A percentile compares a stretch with the other conserved stretches of the same genome.
Conservation (phyloP, 2,797 vertebrate genomes). For the Tokudaia tokunoshimensis region DNA sequence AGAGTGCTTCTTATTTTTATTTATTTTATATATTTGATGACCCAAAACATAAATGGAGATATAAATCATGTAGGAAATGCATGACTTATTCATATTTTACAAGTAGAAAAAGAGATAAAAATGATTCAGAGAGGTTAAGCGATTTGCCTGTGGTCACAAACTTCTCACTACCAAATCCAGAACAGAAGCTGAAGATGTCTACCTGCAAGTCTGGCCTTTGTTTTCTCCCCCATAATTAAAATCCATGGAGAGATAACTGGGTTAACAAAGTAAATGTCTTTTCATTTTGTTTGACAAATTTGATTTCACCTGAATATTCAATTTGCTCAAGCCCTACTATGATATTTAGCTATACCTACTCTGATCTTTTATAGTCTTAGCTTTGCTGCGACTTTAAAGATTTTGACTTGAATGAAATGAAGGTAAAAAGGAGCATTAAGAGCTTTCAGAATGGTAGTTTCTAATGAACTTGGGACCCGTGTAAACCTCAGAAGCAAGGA, state of each 20-base stretch:
- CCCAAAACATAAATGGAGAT: background rate
- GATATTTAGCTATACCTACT: conserved; percentile 9
- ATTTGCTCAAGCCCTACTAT: background rate
- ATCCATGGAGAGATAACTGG: background rate
- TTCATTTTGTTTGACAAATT: conserved; percentile 3
- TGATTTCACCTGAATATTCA: background rate
- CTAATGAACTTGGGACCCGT: background rate
- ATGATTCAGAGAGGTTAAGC: background rate
- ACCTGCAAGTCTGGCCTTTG: background rate
- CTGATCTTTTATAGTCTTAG: background rate
- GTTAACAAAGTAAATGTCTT: background rate
- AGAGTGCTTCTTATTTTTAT: background rate
- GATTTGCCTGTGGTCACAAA: background rate
- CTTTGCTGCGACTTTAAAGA: background rate
- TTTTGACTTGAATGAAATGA: background rate
- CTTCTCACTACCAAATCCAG: background rate
- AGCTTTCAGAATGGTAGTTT: background rate
- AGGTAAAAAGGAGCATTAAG: background rate
- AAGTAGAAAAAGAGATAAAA: background rate
- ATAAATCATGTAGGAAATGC: background rate
- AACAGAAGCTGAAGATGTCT: background rate
- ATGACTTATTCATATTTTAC: background rate
- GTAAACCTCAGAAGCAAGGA: background rate
- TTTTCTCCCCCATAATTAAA: conserved; percentile 2
- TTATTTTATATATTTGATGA: background rate